Evolutionary conservation across 2,113 vertebrate genomes (phyloP).

Genomic region (Notiomystis cincta): DNA sequence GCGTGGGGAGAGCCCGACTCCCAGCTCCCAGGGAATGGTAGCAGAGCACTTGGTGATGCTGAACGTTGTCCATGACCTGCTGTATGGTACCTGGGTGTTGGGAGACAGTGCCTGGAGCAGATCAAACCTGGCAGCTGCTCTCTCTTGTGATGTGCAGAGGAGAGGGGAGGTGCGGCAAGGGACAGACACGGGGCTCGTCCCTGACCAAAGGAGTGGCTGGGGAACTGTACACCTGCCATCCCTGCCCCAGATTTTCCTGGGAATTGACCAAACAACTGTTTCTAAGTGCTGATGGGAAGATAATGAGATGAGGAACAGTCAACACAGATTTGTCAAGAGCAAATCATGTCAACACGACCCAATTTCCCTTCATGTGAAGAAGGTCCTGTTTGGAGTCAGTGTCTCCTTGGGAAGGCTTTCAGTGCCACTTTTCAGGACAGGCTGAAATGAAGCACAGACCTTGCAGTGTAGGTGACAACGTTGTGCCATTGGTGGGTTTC

Average conservation of each 20-base stretch:
- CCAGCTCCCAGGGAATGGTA: background rate
- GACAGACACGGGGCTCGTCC: background rate
- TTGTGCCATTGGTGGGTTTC: background rate
- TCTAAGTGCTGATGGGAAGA: conserved; percentile 26
- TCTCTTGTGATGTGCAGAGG: background rate
- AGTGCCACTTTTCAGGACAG: background rate
- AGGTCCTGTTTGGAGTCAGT: background rate
- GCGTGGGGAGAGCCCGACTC: background rate
- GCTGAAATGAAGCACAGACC: background rate
- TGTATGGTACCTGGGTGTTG: background rate
- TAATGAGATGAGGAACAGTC: conserved; percentile 50
- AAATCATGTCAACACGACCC: conserved; percentile 37
- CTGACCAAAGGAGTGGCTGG: background rate
- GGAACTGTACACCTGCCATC: conserved; percentile 43
- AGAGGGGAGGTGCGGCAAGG: accelerated
- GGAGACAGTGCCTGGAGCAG: background rate
- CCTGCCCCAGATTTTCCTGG: conserved; percentile 47
- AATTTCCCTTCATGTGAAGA: conserved; percentile 24
- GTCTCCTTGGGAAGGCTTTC: background rate
- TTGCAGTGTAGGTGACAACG: background rate
- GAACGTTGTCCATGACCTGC: background rate
- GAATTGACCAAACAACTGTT: conserved; percentile 61
- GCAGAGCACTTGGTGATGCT: background rate
- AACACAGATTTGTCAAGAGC: conserved; percentile 49
- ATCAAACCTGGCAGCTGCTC: background rate